Conservation (phyloP, 1,140 invertebrate species). For the Pissodes strobi region DNA sequence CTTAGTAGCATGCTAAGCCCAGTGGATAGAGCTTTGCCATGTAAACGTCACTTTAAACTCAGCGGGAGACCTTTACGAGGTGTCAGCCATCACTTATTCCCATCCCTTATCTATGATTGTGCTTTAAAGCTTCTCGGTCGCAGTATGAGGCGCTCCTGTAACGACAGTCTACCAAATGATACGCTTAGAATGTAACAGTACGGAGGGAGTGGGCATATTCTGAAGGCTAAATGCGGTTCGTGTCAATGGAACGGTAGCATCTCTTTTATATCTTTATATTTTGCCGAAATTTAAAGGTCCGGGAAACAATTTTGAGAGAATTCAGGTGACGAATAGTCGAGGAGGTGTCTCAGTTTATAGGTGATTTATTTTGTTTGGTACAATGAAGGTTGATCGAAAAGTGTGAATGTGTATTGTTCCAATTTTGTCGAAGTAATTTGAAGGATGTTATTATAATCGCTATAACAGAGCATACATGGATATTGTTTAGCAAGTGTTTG, state of each 20-base stretch:
- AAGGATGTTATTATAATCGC: too few species aligned
- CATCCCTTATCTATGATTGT: conserved; percentile 24
- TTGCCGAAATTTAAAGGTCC: conserved; percentile 32
- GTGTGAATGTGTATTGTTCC: conserved; percentile 6
- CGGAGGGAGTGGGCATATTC: background rate
- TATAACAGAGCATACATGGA: too few species aligned
- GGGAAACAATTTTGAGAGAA: conserved; percentile 12
- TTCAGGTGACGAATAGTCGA: conserved; percentile 23
- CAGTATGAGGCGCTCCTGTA: background rate
- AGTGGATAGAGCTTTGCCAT: conserved; percentile 40
- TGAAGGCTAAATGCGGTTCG: conserved; percentile 15
- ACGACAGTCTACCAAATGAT: too few species aligned
- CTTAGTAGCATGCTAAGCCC: too few species aligned
- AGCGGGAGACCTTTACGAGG: conserved; percentile 36
- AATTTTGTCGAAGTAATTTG: too few species aligned
- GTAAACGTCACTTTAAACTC: conserved; percentile 40
- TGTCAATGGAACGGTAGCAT: conserved; percentile 38
- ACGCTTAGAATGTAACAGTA: conserved; percentile 1
- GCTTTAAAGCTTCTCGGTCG: background rate
- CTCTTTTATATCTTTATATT: conserved; percentile 33
- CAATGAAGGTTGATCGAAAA: conserved; percentile 25
- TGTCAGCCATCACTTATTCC: conserved; percentile 44
- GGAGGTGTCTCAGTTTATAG: conserved; percentile 21
- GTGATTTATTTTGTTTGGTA: conserved; percentile 28
- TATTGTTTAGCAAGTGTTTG: too few species aligned